Evolutionary conservation across 2,797 vertebrate species (phyloP), one percentile per base, ranked within the genome.

Genomic region (Microctenopoma lineatum): DNA sequence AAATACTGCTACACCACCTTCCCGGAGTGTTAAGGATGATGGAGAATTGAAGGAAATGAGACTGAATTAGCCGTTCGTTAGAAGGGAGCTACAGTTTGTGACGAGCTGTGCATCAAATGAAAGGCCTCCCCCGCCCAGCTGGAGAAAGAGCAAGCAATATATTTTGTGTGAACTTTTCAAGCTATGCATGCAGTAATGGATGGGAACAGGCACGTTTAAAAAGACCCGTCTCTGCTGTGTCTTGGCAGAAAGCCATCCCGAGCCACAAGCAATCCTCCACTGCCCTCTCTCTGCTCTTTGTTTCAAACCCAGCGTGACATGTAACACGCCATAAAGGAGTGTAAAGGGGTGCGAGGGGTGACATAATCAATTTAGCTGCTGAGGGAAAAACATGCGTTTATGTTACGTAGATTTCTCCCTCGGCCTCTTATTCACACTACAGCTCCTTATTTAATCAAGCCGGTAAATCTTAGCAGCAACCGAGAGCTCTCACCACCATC

Each of bases 381-480:
- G 67, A 79, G 62, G 83, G 81, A 91, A 91, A 87, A 80, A 72
- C 65, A 80, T 66, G 61, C 64, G 44, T 82, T 88, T 89, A 74
- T 73, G 77, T 87, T 84, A 74, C 70, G 51, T 76, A 80, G 84
- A 92, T 89, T 88, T 83, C 80, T 89, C 87, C 77, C 79, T 46
- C 74, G 85, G 85, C 84, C 86, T 89, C 81, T 92, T 90, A 81
- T 87, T 91, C 90, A 90, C 86, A 89, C 85, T 75, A 73, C 80
- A 86, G 70, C 68, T 80, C 84, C 81, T 90, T 87, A 90, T 92
- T 93, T 94, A 93, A 94, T 94, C 93, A 92, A 86, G 67, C 69
- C 65, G 64, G 87, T 92, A 92, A 92, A 94, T 94, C 85, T 92
- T 59, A 74, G 78, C 54, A 6, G 82, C 79, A 62, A 74, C 75